phyloP scores from a whole-genome alignment of 2,113 vertebrate species.

The Nerophis ophidion region DNA sequence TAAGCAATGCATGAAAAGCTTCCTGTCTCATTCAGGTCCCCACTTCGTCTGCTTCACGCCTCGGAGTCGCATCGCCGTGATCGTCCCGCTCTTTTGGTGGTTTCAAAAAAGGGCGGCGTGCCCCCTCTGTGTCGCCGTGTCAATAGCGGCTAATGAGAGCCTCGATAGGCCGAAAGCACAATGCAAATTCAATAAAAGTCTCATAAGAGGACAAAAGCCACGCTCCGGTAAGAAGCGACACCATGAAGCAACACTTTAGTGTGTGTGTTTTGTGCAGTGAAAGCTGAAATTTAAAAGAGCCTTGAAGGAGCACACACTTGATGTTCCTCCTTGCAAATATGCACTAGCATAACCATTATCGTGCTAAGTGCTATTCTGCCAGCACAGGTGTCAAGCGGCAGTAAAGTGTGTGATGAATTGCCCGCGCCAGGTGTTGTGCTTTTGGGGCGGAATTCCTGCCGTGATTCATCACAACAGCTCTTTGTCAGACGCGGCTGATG shows the following conservation, averaged over 20 bases:
- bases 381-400: conserved; percentile 62
- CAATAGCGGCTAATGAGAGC: conserved; percentile 60
- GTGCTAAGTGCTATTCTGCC: conserved; percentile 47
- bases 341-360: conserved; percentile 53
- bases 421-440: conserved; percentile 83
- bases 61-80: conserved; percentile 44
- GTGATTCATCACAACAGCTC: conserved; percentile 80
- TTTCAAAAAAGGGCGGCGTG: conserved; percentile 37
- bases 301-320: conserved; percentile 14
- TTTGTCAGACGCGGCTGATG: conserved; percentile 82
- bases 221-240: conserved; percentile 31
- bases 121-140: conserved; percentile 27
- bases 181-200: conserved; percentile 51
- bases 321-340: conserved; percentile 30
- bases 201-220: conserved; percentile 43
- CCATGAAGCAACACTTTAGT: conserved; percentile 42
- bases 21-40: conserved; percentile 55
- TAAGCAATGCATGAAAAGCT: conserved; percentile 47
- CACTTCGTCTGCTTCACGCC: conserved; percentile 29
- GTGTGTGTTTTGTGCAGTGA: conserved; percentile 24
- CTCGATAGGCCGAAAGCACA: conserved; percentile 37
- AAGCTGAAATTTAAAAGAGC: conserved; percentile 27
- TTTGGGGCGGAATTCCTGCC: conserved; percentile 73
- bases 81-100: conserved; percentile 44
- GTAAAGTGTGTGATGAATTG: conserved; percentile 66